These are phyloP conservation scores for Aptenodytes patagonicus DNA, from an alignment of 2,113 vertebrate genomes.

Conservation along the genomic window DNA sequence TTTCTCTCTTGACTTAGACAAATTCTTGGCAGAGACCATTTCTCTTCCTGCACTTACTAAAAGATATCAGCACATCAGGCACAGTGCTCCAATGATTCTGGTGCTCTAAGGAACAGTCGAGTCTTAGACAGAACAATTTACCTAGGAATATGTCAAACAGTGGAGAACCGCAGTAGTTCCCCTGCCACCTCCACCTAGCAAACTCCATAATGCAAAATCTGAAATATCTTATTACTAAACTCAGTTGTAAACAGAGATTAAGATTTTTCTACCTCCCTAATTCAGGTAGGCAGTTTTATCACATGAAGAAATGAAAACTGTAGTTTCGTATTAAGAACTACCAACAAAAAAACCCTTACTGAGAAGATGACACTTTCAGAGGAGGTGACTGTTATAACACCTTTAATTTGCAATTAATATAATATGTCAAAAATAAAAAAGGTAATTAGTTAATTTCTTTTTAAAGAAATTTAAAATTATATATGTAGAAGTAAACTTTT, in stretches of 20 bases:
- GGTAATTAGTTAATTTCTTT: background rate
- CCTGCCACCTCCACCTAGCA: background rate
- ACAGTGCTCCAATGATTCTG: background rate
- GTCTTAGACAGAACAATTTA: background rate
- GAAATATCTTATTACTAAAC: background rate
- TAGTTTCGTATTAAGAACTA: background rate
- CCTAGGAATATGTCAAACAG: background rate
- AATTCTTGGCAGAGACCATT: background rate
- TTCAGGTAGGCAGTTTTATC: background rate
- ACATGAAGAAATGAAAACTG: background rate
- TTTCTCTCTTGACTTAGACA: background rate
- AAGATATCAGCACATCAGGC: background rate
- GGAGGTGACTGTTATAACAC: background rate
- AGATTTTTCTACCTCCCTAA: background rate
- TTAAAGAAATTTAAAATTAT: background rate
- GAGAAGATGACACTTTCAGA: background rate
- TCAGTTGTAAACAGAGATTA: background rate
- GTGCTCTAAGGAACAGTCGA: background rate
- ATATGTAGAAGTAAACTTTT: background rate
- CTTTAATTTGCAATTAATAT: background rate
- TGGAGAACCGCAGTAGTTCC: background rate
- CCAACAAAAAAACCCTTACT: background rate
- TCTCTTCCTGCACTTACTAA: background rate
- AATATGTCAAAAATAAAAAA: background rate
- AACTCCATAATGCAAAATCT: background rate